Evolutionary conservation across 2,888 invertebrate species (phyloP).

Genomic region (Drosophila tanythrix): DNA sequence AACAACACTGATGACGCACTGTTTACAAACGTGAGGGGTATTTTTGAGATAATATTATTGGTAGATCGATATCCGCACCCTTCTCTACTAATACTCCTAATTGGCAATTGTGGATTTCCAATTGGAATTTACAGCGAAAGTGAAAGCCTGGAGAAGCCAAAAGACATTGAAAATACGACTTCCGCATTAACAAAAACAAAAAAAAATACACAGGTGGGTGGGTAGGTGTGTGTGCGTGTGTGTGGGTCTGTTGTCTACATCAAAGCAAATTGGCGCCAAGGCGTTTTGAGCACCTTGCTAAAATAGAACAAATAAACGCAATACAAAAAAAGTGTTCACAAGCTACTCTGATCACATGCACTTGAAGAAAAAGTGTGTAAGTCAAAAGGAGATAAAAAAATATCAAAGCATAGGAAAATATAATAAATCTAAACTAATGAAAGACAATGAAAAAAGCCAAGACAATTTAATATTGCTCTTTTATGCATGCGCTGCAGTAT

Average conservation of each 20-base stretch:
- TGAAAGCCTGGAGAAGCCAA: constrained; percentile 36
- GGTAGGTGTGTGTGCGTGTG: constrained; percentile 8
- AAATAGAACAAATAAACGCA: constrained; percentile 22
- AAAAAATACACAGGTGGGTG: constrained; percentile 25
- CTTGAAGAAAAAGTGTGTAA: constrained; percentile 13
- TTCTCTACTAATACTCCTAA: constrained; percentile 53
- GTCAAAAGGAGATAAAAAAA: not conserved
- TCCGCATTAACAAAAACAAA: constrained; percentile 28
- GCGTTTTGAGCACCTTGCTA: constrained; percentile 49
- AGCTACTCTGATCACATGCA: constrained; percentile 25
- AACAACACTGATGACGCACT: constrained; percentile 66
- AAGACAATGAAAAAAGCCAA: not conserved
- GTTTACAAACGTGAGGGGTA: constrained; percentile 28
- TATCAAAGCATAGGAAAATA: not conserved
- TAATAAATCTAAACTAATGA: not conserved
- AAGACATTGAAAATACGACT: constrained; percentile 63
- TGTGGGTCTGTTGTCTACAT: constrained; percentile 27
- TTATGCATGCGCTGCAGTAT: not conserved
- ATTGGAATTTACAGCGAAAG: constrained; percentile 49
- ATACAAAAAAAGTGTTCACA: constrained; percentile 1
- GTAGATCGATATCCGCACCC: constrained; percentile 47
- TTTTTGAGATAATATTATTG: constrained; percentile 26
- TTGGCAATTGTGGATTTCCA: constrained; percentile 32
- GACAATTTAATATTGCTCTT: not conserved
- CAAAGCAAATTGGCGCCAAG: constrained; percentile 52